Base-by-base conservation (phyloP, 2,113 vertebrate species). In the Chelonoidis abingdonii region DNA sequence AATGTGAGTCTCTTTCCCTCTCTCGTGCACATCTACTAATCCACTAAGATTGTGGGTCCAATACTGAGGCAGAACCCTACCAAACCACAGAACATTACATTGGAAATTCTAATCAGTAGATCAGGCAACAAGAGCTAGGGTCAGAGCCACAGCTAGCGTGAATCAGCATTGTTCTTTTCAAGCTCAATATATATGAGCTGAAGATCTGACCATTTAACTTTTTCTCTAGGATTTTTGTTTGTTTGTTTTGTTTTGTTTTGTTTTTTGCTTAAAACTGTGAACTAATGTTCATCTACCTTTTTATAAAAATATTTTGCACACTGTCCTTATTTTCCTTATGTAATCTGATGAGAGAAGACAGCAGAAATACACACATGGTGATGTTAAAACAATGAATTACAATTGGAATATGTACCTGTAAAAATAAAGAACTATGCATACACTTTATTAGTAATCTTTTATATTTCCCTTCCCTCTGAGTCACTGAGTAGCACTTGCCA, bases 91-190 rank as follows among this genome's bases (percentile, higher is more conserved):
- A 72, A 38, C 1, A 17, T 72, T 72, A 72, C 19, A 72, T 72
- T 21, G n/a, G 65, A n/a, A 38, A 72, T 72, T 72, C n/a, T 38
- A 38, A 72, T 72, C n/a, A 38, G 2, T n/a, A 10, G n/a, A 22
- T 72, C 35, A 72, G 65, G 65, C n/a, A 72, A 38, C 19, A 72
- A 38, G n/a, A n/a, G 22, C 35, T 38, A 38, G 35, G 1, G 17
- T 21, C 56, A 29, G 21, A 29, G 1, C 27, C 78, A 52, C 49
- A 83, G 0, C 86, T 35, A 50, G 9, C 4, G 22, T 19, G 2
- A 56, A 1, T n/a, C 50, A 13, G 21, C 76, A 6, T 10, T 0
- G 0, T 24, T 65, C 1, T 0, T 13, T 65, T 50, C 35, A 41
- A 57, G 49, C 4, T 9, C 17, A 22, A 69, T 62, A 62, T 35